These are phyloP conservation scores for Drosophila lini DNA, from an alignment of 1,140 invertebrate genomes.

Conservation along the genomic window DNA sequence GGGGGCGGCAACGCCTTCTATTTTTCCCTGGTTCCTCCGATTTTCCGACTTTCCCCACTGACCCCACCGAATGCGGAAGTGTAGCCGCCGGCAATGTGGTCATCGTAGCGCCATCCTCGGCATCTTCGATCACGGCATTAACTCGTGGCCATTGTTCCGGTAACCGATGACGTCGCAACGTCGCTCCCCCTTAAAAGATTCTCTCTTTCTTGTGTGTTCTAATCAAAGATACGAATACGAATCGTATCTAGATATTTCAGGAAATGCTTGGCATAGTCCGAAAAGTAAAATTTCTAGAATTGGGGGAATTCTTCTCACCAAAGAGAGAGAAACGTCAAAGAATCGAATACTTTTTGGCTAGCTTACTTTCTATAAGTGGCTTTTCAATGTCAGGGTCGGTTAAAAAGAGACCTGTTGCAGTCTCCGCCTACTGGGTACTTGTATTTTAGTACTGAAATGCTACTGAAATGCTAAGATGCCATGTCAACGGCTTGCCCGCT, in stretches of 20 bases:
- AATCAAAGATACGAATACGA: slow-evolving; percentile 19
- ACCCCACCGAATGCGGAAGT: slow-evolving; percentile 30
- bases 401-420: slow-evolving; percentile 26
- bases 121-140: slow-evolving; percentile 53
- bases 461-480: slow-evolving; percentile 16
- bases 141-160: slow-evolving; percentile 65
- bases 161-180: slow-evolving; percentile 54
- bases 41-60: slow-evolving; percentile 1
- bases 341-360: slow-evolving; percentile 52
- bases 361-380: slow-evolving; percentile 39
- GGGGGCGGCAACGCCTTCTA: slow-evolving; percentile 34
- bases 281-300: slow-evolving; percentile 38
- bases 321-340: not conserved
- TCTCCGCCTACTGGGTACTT: not conserved
- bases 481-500: slow-evolving; percentile 53
- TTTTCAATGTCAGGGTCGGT: slow-evolving; percentile 60
- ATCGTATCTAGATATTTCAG: slow-evolving; percentile 28
- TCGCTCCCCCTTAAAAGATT: not conserved
- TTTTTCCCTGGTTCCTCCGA: not conserved
- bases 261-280: slow-evolving; percentile 40
- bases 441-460: slow-evolving; percentile 2
- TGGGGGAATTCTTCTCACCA: slow-evolving; percentile 33
- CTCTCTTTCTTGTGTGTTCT: slow-evolving; percentile 8
- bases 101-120: slow-evolving; percentile 36
- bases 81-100: slow-evolving; percentile 15